Evolutionary conservation across 2,888 invertebrate species (phyloP), one percentile per base, ranked within the genome.

Genomic region (Sericinus montela): DNA sequence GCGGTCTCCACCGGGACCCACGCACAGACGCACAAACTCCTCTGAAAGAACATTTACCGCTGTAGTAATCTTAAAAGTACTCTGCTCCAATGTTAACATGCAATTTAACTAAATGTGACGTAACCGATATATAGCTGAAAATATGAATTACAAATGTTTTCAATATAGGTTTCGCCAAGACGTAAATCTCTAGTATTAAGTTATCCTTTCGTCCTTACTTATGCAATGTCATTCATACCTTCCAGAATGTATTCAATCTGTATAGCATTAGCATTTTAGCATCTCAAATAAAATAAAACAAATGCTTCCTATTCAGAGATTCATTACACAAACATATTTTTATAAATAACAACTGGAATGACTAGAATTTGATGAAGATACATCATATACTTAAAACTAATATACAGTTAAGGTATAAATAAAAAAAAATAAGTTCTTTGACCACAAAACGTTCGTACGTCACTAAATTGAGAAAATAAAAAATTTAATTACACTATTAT

Each of bases 1-100:
- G 75, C 48, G 87, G 87, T 55, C 87, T 75, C 30, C 87, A 53
- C 87, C 87, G 37, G 87, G 87, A 0, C 87, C 87, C 60, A 87
- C 84, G 58, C 83, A 84, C 57, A 88, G 64, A 4, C 82, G 79
- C 64, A 87, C 83, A 60, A 59, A 67, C 61, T 79, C 77, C 57
- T 73, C 85, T 79, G 65, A 51, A 65, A 81, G 55, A 60, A 56
- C 57, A 63, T 63, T 49, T 67, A 59, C 69, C 48, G 61, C 56
- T 56, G 56, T 13, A 42, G 23, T 23, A 34, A 9, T 42, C 19
- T 15, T 8, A 14, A n/a, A 32, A n/a, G 8, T 35, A 19, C 19
- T 11, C 1, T 1, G 5, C 13, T 2, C 1, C 9, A 13, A 25
- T 19, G 23, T 32, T 16, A 43, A 13, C 43, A 34, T 43, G 34